A percentile compares a stretch with the other conserved stretches of the same genome.
These are phyloP conservation scores for Acanthoscelides obtectus DNA, from an alignment of 2,888 invertebrate species.

Conservation along the genomic window DNA sequence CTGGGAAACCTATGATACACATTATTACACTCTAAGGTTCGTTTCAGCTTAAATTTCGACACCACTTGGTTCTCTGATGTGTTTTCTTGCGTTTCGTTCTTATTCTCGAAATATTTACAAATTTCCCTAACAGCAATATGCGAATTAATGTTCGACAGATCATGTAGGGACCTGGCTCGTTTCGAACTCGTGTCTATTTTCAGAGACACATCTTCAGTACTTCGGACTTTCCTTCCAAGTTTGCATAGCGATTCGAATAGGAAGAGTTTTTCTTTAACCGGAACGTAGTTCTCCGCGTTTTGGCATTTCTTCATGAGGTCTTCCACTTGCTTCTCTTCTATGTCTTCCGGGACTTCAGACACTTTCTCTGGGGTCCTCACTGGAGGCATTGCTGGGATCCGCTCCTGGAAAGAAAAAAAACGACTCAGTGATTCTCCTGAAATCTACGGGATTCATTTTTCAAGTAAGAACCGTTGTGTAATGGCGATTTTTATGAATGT, in stretches of 20 bases:
- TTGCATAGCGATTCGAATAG: conserved; percentile 66
- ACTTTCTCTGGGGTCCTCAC: not conserved
- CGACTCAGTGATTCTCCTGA: too few species aligned
- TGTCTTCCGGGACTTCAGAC: not conserved
- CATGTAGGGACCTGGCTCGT: conserved; percentile 63
- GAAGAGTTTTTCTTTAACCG: conserved; percentile 65
- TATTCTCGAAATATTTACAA: conserved; percentile 66
- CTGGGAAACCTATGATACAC: not conserved
- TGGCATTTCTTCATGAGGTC: conserved; percentile 52
- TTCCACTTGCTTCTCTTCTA: conserved; percentile 48
- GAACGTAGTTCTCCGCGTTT: conserved; percentile 60
- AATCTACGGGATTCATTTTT: too few species aligned
- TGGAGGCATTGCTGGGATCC: not conserved
- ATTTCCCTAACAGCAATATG: conserved; percentile 57
- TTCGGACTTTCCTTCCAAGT: conserved; percentile 57
- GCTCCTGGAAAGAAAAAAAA: not conserved
- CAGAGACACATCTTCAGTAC: conserved; percentile 59
- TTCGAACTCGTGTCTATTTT: conserved; percentile 46
- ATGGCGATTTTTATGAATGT: too few species aligned
- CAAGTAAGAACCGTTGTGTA: too few species aligned
- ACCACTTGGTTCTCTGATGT: not conserved
- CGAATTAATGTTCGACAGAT: conserved; percentile 52
- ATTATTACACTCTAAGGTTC: not conserved
- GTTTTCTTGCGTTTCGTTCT: conserved; percentile 26
- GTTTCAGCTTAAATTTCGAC: not conserved